Evolutionary conservation across 2,113 vertebrate species (phyloP).

Genomic region (Muntiacus reevesi): DNA sequence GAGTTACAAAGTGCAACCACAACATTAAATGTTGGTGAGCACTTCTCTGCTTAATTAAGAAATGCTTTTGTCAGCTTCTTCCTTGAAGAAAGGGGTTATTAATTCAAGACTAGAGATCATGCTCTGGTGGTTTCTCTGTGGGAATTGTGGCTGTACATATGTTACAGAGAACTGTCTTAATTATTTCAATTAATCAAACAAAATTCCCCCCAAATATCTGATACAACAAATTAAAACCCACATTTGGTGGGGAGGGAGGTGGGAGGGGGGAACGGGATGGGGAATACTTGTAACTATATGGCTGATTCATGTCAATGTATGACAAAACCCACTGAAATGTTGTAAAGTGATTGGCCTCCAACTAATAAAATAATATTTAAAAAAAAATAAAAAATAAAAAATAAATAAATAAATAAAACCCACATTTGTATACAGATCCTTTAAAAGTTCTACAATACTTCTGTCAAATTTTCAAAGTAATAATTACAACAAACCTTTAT

Average conservation of each 20-base stretch:
- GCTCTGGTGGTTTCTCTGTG: conserved; percentile 22
- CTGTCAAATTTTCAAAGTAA: background rate
- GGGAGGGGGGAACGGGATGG: too few relatives aligned
- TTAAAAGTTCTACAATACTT: conserved; percentile 1
- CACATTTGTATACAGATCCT: background rate
- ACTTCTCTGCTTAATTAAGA: conserved; percentile 27
- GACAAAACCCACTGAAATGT: too few relatives aligned
- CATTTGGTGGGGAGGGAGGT: too few relatives aligned
- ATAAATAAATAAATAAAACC: too few relatives aligned
- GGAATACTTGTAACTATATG: too few relatives aligned
- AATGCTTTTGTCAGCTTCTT: conserved; percentile 58
- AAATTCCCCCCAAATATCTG: conserved; percentile 27
- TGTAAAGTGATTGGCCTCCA: too few relatives aligned
- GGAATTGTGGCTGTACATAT: conserved; percentile 20
- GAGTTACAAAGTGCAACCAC: conserved; percentile 24
- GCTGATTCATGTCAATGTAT: too few relatives aligned
- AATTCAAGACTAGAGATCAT: conserved; percentile 53
- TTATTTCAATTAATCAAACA: conserved; percentile 41
- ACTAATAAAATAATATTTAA: too few relatives aligned
- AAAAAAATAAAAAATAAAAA: too few relatives aligned
- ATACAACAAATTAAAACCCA: background rate
- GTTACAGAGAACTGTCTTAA: conserved; percentile 43
- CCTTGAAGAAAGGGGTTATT: conserved; percentile 42
- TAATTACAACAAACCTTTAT: conserved; percentile 86
- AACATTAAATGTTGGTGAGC: conserved; percentile 43